A percentile compares a stretch with the other conserved stretches of the same genome.
These are phyloP conservation scores for Corydoras sp. DNA, from an alignment of 2,113 vertebrate species.

Conservation along the genomic window DNA sequence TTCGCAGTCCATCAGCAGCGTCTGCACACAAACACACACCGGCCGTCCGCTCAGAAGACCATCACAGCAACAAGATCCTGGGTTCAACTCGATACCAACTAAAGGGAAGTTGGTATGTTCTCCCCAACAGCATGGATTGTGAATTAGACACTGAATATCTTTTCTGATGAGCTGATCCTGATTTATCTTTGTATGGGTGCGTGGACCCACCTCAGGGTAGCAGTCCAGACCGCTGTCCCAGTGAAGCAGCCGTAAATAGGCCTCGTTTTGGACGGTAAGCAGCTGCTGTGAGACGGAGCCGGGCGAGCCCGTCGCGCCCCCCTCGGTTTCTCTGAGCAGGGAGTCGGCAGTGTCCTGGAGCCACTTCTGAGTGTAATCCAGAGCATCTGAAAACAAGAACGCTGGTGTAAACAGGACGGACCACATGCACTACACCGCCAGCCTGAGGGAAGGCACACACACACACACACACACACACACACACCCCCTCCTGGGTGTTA, in stretches of 20 bases:
- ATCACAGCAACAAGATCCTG: too few relatives aligned
- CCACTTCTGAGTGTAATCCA: constrained; percentile 89
- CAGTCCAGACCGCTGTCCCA: constrained; percentile 80
- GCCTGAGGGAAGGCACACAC: too few relatives aligned
- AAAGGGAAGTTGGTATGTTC: too few relatives aligned
- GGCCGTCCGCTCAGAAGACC: too few relatives aligned
- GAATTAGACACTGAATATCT: too few relatives aligned
- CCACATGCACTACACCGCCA: too few relatives aligned
- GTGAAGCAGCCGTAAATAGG: constrained; percentile 82
- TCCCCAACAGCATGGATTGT: too few relatives aligned
- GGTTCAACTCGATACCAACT: too few relatives aligned
- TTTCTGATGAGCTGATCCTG: too few relatives aligned
- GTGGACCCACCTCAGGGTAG: constrained; percentile 83
- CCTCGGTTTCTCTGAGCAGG: constrained; percentile 50
- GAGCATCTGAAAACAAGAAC: constrained; percentile 68
- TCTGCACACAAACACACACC: constrained; percentile 58
- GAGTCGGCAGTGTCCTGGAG: constrained; percentile 75
- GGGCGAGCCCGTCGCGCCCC: constrained; percentile 42
- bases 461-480: neutral
- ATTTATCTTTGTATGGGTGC: too few relatives aligned
- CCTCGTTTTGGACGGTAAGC: constrained; percentile 75
- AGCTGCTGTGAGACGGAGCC: constrained; percentile 43
- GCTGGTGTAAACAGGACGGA: neutral
- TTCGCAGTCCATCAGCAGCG: constrained; percentile 84
- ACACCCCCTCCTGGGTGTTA: too few relatives aligned